Evolutionary conservation across 2,888 invertebrate genomes (phyloP).

Genomic region (Pterostichus niger): DNA sequence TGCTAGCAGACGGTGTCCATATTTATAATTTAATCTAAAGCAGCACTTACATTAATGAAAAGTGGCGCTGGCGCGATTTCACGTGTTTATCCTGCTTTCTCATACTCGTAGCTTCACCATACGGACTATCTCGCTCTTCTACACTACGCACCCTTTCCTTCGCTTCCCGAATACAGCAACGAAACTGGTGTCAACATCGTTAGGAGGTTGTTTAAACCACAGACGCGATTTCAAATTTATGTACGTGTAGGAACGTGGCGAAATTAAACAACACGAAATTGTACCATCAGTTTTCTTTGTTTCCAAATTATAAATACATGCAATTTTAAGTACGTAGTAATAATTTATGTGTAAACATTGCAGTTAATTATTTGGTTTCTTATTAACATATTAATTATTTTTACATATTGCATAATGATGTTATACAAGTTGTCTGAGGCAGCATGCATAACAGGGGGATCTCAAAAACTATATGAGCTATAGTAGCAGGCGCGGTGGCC

Average conservation of each 20-base stretch:
- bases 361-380: no score
- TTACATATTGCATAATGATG: no score
- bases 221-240: slow-evolving; percentile 18
- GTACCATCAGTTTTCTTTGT: background rate
- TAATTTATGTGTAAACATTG: background rate
- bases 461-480: no score
- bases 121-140: background rate
- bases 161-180: background rate
- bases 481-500: no score
- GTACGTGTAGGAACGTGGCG: background rate
- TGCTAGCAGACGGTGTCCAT: slow-evolving; percentile 52
- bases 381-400: no score
- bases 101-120: background rate
- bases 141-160: background rate
- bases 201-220: slow-evolving; percentile 48
- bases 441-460: no score
- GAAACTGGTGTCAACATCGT: slow-evolving; percentile 55
- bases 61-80: slow-evolving; percentile 52
- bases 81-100: slow-evolving; percentile 21
- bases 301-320: background rate
- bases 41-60: slow-evolving; percentile 74
- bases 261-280: slow-evolving; percentile 25
- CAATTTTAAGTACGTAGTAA: background rate
- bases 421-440: no score
- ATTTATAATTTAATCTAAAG: slow-evolving; percentile 72